Evolutionary conservation across 2,113 vertebrate genomes (phyloP).

Genomic region (Apistogramma diplotaenia): DNA sequence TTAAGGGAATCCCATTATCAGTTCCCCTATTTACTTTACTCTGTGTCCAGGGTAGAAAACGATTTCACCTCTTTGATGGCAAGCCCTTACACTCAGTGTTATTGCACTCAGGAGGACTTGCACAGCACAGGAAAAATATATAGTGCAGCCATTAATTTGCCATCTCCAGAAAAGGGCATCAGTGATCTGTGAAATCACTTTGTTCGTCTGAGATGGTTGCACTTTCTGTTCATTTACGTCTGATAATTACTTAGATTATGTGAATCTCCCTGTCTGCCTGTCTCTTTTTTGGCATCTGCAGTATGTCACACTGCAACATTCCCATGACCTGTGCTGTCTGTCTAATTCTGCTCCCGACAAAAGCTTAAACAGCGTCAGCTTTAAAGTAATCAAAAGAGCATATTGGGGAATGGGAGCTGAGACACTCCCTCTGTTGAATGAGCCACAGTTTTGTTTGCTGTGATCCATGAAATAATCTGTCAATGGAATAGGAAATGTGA

Average conservation of each 20-base stretch:
- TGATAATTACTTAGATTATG: constrained; percentile 81
- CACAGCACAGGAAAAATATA: constrained; percentile 61
- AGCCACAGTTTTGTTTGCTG: constrained; percentile 61
- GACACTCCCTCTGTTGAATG: constrained; percentile 45
- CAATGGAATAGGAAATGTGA: constrained; percentile 61
- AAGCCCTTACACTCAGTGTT: constrained; percentile 65
- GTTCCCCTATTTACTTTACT: constrained; percentile 44
- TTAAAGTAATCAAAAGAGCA: constrained; percentile 65
- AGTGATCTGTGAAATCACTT: constrained; percentile 85
- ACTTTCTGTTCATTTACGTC: constrained; percentile 82
- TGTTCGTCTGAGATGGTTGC: constrained; percentile 80
- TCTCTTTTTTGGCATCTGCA: constrained; percentile 68
- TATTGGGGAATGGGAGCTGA: constrained; percentile 38
- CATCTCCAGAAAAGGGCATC: constrained; percentile 80
- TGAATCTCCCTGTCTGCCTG: constrained; percentile 68
- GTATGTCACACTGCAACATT: constrained; percentile 67
- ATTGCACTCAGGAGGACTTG: constrained; percentile 69
- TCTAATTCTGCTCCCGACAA: constrained; percentile 59
- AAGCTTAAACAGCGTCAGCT: constrained; percentile 54
- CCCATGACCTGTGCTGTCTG: constrained; percentile 49
- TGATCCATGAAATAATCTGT: constrained; percentile 71
- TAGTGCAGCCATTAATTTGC: constrained; percentile 79
- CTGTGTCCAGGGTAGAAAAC: constrained; percentile 57
- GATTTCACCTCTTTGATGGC: constrained; percentile 60
- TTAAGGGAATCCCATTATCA: constrained; percentile 71